A percentile compares a stretch with the other conserved stretches of the same genome.
Evolutionary conservation across 2,888 invertebrate genomes (phyloP).

Genomic region (Drosophila ustulata): DNA sequence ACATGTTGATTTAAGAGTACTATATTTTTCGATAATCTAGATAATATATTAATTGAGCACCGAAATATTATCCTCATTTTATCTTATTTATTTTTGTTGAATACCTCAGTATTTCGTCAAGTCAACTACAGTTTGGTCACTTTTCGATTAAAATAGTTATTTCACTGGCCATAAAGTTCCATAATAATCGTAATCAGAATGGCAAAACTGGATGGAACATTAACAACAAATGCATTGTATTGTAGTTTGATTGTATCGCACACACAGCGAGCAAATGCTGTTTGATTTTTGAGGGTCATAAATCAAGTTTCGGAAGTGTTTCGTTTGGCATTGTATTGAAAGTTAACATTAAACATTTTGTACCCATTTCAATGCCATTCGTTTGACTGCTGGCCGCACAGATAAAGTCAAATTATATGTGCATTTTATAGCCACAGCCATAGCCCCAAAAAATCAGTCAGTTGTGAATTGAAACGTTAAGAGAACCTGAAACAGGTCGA

Average conservation of each 20-base stretch:
- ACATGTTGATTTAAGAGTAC: too few relatives aligned
- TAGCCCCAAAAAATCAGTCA: conserved; percentile 53
- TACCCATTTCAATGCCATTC: conserved; percentile 68
- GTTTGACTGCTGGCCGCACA: conserved; percentile 57
- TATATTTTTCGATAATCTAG: too few relatives aligned
- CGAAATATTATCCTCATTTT: too few relatives aligned
- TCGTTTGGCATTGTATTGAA: conserved; percentile 37
- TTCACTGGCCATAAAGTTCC: background rate
- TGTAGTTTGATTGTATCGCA: conserved; percentile 11
- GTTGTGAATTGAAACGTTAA: conserved; percentile 48
- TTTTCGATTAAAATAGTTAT: too few relatives aligned
- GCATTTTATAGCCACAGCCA: conserved; percentile 35
- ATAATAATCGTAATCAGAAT: background rate
- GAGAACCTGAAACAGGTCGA: conserved; percentile 24
- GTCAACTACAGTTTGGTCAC: background rate
- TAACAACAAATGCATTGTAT: conserved; percentile 29
- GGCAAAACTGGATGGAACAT: conserved; percentile 6
- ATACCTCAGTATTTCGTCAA: background rate
- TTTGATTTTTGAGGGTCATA: conserved; percentile 26
- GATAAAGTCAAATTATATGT: conserved; percentile 76
- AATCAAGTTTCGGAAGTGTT: conserved; percentile 39
- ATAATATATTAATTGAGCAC: too few relatives aligned
- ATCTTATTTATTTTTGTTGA: too few relatives aligned
- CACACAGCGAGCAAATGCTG: conserved; percentile 5
- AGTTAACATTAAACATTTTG: conserved; percentile 42